Conservation (phyloP, 2,888 invertebrate genomes). For the Acleris literana region DNA sequence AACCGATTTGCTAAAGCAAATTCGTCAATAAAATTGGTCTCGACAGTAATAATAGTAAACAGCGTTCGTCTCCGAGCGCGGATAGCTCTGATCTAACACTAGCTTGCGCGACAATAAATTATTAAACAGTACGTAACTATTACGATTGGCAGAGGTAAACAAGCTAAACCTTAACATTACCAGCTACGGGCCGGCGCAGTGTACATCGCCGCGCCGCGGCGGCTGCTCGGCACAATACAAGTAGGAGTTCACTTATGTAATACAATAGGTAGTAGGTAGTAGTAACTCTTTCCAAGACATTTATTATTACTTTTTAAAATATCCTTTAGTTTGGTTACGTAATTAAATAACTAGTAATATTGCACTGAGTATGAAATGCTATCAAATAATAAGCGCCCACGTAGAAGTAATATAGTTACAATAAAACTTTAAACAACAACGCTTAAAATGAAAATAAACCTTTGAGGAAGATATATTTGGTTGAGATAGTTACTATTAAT, state of each 20-base stretch:
- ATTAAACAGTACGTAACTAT: slow-evolving; percentile 81
- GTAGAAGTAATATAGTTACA: slow-evolving; percentile 63
- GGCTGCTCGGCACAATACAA: slow-evolving; percentile 76
- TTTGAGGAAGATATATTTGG: slow-evolving; percentile 79
- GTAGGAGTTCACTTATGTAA: slow-evolving; percentile 75
- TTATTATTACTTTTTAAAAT: slow-evolving; percentile 79
- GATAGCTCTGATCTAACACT: slow-evolving; percentile 82
- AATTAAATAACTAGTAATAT: slow-evolving; percentile 85
- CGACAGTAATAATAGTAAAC: slow-evolving; percentile 75
- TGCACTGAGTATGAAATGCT: slow-evolving; percentile 85
- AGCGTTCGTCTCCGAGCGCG: slow-evolving; percentile 57
- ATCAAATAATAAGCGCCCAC: slow-evolving; percentile 84
- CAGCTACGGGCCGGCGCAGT: slow-evolving; percentile 82
- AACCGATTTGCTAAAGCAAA: slow-evolving; percentile 80
- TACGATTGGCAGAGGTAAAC: slow-evolving; percentile 84
- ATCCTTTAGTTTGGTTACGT: slow-evolving; percentile 85
- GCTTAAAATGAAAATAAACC: slow-evolving; percentile 80
- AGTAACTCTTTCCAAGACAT: slow-evolving; percentile 80
- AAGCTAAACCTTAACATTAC: slow-evolving; percentile 82
- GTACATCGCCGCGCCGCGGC: slow-evolving; percentile 68
- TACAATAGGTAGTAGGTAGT: slow-evolving; percentile 82
- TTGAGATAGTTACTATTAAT: slow-evolving; percentile 58
- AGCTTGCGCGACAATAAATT: slow-evolving; percentile 82
- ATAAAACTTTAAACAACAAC: slow-evolving; percentile 67
- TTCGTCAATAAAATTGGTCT: slow-evolving; percentile 81